Base-by-base conservation (phyloP, 2,113 vertebrate genomes). In the Sarotherodon lohbergeri region DNA sequence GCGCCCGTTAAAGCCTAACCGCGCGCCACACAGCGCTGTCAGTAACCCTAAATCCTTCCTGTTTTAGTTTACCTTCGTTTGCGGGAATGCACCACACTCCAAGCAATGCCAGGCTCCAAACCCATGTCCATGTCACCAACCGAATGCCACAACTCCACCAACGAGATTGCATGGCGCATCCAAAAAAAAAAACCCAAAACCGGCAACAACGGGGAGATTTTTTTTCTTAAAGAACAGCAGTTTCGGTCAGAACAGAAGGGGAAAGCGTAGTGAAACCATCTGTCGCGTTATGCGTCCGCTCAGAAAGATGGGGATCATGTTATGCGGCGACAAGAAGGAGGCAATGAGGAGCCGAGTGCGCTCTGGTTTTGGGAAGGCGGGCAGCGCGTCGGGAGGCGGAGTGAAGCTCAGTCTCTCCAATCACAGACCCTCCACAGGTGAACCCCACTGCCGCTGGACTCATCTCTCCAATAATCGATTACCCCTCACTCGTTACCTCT, bases 61-160 rank as follows among this genome's bases (percentile, higher is more conserved):
- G 50, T 24, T 43, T 22, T 22, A 56, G 36, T 55, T 93, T 94
- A 95, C 95, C 95, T 95, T 95, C 93, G 36, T 95, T 95, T 6
- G 93, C 91, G n/a, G 95, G 95, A 88, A 94, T 94, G 89, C 94
- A 89, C 91, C 92, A 82, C 27, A 89, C 89, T 88, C 91, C 92
- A 4, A 87, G 89, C 54, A 61, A 46, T 5, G 90, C 86, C 88
- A 91, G 34, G 56, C 90, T 93, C 93, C 93, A 95, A 81, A 93
- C 14, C 83, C 89, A 93, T 54, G 93, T 94, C 93, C 93, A 95
- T 13, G 90, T 86, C 93, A 80, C 86, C 85, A 91, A 82, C 87
- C 90, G 88, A 83, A 87, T 73, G 54, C 87, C 90, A 88, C 89
- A 92, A 94, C 90, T 94, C 95, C 93, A 80, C 88, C 86, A 29